Evolutionary conservation across 2,113 vertebrate genomes (phyloP).

Genomic region (Bungarus multicinctus): DNA sequence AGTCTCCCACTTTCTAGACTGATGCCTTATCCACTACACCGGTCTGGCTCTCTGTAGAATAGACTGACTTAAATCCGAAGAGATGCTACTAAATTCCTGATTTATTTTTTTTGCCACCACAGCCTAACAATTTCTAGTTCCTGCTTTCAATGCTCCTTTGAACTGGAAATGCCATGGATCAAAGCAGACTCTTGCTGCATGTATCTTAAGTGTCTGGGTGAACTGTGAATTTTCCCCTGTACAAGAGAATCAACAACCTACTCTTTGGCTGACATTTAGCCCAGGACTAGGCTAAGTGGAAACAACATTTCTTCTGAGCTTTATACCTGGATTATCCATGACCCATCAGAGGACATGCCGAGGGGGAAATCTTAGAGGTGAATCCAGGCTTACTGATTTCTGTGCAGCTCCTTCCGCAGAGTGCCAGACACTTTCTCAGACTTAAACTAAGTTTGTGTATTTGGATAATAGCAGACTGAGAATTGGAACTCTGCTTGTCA

Average conservation of each 20-base stretch:
- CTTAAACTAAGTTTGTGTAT: background rate
- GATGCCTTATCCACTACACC: background rate
- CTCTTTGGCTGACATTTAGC: background rate
- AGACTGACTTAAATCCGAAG: background rate
- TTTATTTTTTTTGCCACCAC: background rate
- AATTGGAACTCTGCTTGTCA: background rate
- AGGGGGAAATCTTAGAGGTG: background rate
- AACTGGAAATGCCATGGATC: background rate
- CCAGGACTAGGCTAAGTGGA: background rate
- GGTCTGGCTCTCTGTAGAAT: background rate
- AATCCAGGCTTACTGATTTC: background rate
- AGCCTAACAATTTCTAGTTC: background rate
- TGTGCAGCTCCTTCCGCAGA: background rate
- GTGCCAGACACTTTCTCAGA: background rate
- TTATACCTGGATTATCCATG: background rate
- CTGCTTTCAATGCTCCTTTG: background rate
- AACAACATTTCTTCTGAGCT: background rate
- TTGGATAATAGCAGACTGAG: background rate
- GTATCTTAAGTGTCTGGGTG: background rate
- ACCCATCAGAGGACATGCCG: background rate
- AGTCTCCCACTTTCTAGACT: too few relatives aligned
- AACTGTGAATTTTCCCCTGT: background rate
- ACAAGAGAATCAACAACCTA: background rate
- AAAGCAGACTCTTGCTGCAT: background rate
- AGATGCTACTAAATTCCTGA: background rate